Evolutionary conservation across 2,113 vertebrate genomes (phyloP), one percentile per base, ranked within the genome.

Genomic region (Aldabrachelys gigantea): DNA sequence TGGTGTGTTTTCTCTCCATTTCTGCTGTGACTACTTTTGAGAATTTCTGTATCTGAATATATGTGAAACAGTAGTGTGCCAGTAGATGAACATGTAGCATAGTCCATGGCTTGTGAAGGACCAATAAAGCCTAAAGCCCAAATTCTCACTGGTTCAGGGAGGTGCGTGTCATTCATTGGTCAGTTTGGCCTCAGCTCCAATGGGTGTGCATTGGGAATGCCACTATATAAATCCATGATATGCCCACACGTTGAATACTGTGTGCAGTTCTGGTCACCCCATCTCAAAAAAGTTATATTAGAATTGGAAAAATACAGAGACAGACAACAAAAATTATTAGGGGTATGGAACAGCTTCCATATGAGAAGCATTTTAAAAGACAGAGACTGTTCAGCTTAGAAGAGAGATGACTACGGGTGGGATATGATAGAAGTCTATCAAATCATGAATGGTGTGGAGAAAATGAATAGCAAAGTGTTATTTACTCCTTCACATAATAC

Each of bases 21-120:
- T 69, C 62, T n/a, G 62, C 62, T 9, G 16, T 0, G 0, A 24
- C 19, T 81, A 49, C n/a, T 50, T 50, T 50, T 0, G 0, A 84
- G 13, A 69, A 56, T 59, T 16, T n/a, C 22, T 22, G 11, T 76
- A 1, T 65, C 57, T 89, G 6, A 41, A 84, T 35, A 54, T 65
- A 0, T 14, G 4, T 49, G 13, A 53, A 54, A 50, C 3, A 44
- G 17, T n/a, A 41, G 88, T 35, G 49, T 59, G 25, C 2, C 90
- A 17, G 53, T 69, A 69, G 62, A 21, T 62, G 12, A 31, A 62
- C 13, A 7, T 13, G 12, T 65, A 35, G 31, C 29, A 35, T 65
- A n/a, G 31, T 19, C 62, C 31, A 35, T n/a, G 35, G 8, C 7
- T 69, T 69, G 17, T 17, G 8, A n/a, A 69, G 35, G 62, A n/a